Conservation (phyloP, 2,113 vertebrate genomes). For the Sarotherodon lohbergeri region DNA sequence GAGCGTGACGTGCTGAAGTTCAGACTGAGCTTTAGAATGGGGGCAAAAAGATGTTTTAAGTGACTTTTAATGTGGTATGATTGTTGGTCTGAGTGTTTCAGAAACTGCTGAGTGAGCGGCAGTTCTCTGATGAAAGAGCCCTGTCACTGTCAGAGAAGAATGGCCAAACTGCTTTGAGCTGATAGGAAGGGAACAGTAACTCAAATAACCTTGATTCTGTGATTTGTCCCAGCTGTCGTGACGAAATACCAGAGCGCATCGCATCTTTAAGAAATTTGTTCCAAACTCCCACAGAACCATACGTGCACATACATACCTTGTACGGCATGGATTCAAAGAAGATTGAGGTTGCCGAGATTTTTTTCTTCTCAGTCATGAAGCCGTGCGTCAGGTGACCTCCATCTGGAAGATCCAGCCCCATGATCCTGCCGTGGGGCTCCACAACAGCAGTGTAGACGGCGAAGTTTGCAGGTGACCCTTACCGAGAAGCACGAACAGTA, state of each 20-base stretch:
- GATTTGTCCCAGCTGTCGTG: background rate
- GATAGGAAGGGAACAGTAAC: background rate
- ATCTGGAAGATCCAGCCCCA: conserved; percentile 95
- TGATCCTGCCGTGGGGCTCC: conserved; percentile 94
- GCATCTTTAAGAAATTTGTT: background rate
- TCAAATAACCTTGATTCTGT: background rate
- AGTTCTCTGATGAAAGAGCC: background rate
- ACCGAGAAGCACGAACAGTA: background rate
- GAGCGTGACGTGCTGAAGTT: background rate
- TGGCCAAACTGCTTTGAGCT: background rate
- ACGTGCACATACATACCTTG: conserved; percentile 73
- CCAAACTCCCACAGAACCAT: background rate
- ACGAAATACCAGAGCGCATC: background rate
- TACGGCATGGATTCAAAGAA: conserved; percentile 99
- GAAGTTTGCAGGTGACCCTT: conserved; percentile 94
- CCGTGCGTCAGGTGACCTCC: conserved; percentile 95
- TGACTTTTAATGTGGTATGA: background rate
- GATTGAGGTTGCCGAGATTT: conserved; percentile 92
- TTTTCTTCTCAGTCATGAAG: conserved; percentile 98
- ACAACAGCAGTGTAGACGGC: conserved; percentile 91
- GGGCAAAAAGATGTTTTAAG: background rate
- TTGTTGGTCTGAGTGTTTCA: background rate
- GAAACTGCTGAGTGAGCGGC: background rate
- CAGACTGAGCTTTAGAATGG: background rate
- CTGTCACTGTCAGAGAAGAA: background rate